Conservation (phyloP, 2,113 vertebrate genomes). For the pig (Sus scrofa) region T2T-Sscrofa CM000814.6:128221501-128222000, state of each 20-base stretch:
- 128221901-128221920: not conserved
- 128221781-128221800: not conserved
- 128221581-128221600: rapidly evolving
- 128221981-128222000: conserved; percentile 24
- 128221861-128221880: rapidly evolving
- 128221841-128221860: conserved; percentile 50
- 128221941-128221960: conserved; percentile 28
- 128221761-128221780: not conserved
- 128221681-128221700: not conserved
- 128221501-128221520: conserved; percentile 96
- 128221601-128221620: not conserved
- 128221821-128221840: not conserved
- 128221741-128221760: not conserved
- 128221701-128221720: not conserved
- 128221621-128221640: rapidly evolving
- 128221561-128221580: conserved; percentile 89
- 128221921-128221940: not conserved
- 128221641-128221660: conserved; percentile 54
- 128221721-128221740: not conserved
- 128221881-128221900: not conserved
- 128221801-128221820: no score
- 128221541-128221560: conserved; percentile 98
- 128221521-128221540: conserved; percentile 98
- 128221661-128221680: not conserved
- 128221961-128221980: conserved; percentile 52